Base-by-base conservation (phyloP, 2,113 vertebrate species). In the Melanotaenia duboulayi region DNA sequence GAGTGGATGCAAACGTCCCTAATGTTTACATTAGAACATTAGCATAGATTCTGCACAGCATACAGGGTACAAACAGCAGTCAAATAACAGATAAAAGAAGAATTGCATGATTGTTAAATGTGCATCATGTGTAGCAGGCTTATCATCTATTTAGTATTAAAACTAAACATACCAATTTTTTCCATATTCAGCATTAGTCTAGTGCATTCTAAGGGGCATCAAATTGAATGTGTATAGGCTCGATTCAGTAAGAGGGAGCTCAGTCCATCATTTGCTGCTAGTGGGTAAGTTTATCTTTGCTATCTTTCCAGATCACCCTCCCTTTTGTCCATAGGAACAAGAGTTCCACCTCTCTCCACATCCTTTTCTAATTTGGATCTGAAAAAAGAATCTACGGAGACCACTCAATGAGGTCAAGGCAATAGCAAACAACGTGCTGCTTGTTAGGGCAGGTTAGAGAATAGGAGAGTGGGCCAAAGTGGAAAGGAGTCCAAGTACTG, bases 321-420 rank as follows among this genome's bases (percentile, higher is more conserved):
- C 25, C 76, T 83, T 87, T 87, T 89, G 83, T 86, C 32, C 17
- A 17, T 24, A 57, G 88, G 87, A 90, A 91, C 84, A 73, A 84
- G 68, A 91, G 49, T 85, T 74, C 67, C 63, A 22, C 67, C 73
- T 50, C 55, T 39, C 48, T 22, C 24, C 40, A 28, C 7, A 2
- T 37, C 48, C 6, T 58, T 74, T 50, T 44, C 65, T 55, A 6
- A n/a, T 65, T 11, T 61, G 56, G 24, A 20, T 48, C 55, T 46
- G 1, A 48, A n/a, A 65, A 78, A 50, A 60, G 32, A 35, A 35
- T 35, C 70, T 58, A 59, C 65, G 25, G 28, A 82, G 25, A 67
- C 64, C 66, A 61, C 35, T 28, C 49, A 85, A 89, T n/a, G 79
- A 68, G 89, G 89, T 87, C 80, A 87, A 60, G 25, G 23, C 0